phyloP scores from a whole-genome alignment of 2,888 invertebrate species.

The Amiota communis region DNA sequence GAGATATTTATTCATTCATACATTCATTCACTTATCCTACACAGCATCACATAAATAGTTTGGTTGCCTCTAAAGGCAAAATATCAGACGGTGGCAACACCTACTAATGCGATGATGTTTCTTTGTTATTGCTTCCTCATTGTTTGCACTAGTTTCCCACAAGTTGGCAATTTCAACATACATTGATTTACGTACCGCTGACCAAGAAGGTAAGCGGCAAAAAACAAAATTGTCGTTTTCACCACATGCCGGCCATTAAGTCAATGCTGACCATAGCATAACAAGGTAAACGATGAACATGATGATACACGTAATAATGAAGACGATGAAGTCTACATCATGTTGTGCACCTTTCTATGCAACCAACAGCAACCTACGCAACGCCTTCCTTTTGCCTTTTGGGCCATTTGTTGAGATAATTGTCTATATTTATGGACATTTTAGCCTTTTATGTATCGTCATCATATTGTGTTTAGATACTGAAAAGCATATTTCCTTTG shows the following conservation, averaged over 20 bases:
- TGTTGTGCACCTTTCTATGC: slow-evolving; percentile 3
- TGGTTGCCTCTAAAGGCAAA: slow-evolving; percentile 36
- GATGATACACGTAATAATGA: no score
- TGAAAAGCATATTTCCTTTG: slow-evolving; percentile 56
- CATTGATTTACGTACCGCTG: slow-evolving; percentile 68
- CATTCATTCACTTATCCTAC: no score
- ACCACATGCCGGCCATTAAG: slow-evolving; percentile 27
- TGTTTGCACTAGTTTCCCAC: slow-evolving; percentile 32
- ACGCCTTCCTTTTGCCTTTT: not conserved
- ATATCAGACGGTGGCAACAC: slow-evolving; percentile 50
- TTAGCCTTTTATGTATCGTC: slow-evolving; percentile 61
- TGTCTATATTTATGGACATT: slow-evolving; percentile 69
- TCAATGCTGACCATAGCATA: slow-evolving; percentile 35
- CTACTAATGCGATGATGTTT: slow-evolving; percentile 43
- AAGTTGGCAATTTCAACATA: slow-evolving; percentile 39
- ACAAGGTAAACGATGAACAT: slow-evolving; percentile 25
- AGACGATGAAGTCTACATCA: not conserved
- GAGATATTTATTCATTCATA: no score
- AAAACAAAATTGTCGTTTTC: slow-evolving; percentile 6
- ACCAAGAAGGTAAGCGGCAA: slow-evolving; percentile 32
- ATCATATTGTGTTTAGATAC: slow-evolving; percentile 31
- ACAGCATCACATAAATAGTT: slow-evolving; percentile 37
- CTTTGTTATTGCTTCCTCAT: slow-evolving; percentile 27
- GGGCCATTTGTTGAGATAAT: slow-evolving; percentile 55
- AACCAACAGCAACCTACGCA: not conserved